Conservation (phyloP, 2,888 invertebrate genomes). For the Drosophila mimica region DNA sequence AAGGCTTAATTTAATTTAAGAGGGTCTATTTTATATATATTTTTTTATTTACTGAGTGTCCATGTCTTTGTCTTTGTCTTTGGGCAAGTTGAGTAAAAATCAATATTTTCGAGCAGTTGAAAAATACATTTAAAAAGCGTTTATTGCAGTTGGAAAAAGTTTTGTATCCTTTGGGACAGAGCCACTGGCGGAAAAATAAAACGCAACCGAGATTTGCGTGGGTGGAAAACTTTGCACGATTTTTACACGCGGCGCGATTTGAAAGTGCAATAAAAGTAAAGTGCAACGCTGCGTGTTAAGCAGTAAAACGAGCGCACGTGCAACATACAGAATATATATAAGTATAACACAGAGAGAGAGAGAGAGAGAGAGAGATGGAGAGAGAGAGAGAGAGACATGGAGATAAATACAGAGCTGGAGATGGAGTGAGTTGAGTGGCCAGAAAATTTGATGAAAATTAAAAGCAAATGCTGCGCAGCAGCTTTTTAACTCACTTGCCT, state of each 20-base stretch:
- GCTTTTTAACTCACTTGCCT: background rate
- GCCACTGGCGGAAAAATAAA: constrained; percentile 56
- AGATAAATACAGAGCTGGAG: background rate
- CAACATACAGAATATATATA: constrained; percentile 26
- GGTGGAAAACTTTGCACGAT: constrained; percentile 62
- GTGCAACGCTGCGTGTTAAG: constrained; percentile 77
- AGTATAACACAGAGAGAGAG: background rate
- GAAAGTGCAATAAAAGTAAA: constrained; percentile 76
- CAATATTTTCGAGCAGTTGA: background rate
- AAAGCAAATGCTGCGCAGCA: constrained; percentile 50
- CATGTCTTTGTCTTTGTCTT: background rate
- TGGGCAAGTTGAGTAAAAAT: background rate
- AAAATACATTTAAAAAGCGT: background rate
- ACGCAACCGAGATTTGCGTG: constrained; percentile 63
- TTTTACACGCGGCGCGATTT: constrained; percentile 62
- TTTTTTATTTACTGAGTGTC: background rate
- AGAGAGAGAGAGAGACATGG: background rate
- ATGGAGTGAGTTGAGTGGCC: background rate
- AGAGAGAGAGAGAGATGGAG: too few species aligned
- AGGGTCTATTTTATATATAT: background rate
- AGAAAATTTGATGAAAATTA: constrained; percentile 66
- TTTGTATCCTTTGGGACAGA: constrained; percentile 1
- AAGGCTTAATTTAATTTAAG: background rate
- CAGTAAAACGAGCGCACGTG: constrained; percentile 70
- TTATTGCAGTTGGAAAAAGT: background rate